Base-by-base conservation (phyloP, 1,140 invertebrate genomes). In the Holcopasites calliopsidis region DNA sequence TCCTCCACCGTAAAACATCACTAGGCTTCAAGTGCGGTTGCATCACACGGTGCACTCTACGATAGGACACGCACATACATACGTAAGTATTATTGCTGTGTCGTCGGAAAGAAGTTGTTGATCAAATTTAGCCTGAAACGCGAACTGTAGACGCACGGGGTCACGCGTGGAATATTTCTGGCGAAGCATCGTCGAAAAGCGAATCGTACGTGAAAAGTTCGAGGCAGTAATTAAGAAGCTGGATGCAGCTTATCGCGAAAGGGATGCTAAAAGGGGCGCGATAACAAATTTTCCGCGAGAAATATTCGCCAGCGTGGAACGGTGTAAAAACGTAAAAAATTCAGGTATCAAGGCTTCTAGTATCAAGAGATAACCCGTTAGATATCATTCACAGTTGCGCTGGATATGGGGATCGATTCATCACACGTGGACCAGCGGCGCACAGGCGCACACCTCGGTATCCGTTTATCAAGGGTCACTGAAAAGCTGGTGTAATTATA, bases 1-100 rank as follows among this genome's bases (percentile, higher is more conserved):
- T 80, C n/a, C n/a, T 76, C 66, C 38, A 49, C 28, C 77, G 50
- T 81, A 81, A 81, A 81, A 80, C 77, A 80, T 69, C 57, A 13
- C 62, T 38, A 55, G 38, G 64, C 49, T 50, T 52, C 49, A 62
- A 49, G 47, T n/a, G 76, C 61, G 49, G 74, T 71, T 49, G 76
- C 74, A n/a, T 28, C 54, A 47, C 61, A 55, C 69, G 77, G 62
- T 26, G 68, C 40, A 21, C 47, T 23, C 16, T 49, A 38, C 60
- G 78, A 74, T 66, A 66, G 70, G 47, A 74, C 71, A 55, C 60
- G 77, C n/a, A n/a, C n/a, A n/a, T n/a, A n/a, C n/a, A n/a, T n/a
- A n/a, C n/a, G n/a, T n/a, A n/a, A n/a, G n/a, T 74, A 55, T 80
- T 55, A 68, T 54, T 58, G 40, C 50, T 40, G 11, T n/a, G 35